Conservation (phyloP, 2,888 invertebrate species). For the Lymantria monacha region DNA sequence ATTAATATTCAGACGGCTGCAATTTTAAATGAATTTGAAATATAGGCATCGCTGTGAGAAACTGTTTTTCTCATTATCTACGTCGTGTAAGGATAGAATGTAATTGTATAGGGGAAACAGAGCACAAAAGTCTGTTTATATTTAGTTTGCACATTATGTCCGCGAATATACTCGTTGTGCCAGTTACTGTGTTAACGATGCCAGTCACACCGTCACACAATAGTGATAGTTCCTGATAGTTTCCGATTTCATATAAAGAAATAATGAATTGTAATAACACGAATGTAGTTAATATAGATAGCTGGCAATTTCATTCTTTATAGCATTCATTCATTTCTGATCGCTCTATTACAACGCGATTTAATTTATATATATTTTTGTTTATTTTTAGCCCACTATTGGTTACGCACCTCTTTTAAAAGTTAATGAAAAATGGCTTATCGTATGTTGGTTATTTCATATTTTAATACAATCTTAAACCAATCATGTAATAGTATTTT, state of each 20-base stretch:
- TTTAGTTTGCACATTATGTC: slow-evolving; percentile 50
- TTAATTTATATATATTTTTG: no score
- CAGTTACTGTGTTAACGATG: slow-evolving; percentile 53
- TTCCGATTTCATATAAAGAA: slow-evolving; percentile 1
- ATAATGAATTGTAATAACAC: slow-evolving; percentile 20
- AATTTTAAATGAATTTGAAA: slow-evolving; percentile 9
- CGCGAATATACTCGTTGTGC: slow-evolving; percentile 48
- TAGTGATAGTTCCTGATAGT: slow-evolving; percentile 3
- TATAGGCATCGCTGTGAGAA: slow-evolving; percentile 9
- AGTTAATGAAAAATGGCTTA: no score
- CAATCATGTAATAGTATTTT: no score
- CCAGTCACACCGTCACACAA: slow-evolving; percentile 33
- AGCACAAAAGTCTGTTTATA: slow-evolving; percentile 55
- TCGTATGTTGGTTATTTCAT: no score
- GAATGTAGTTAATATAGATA: slow-evolving; percentile 30
- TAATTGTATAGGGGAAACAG: slow-evolving; percentile 64
- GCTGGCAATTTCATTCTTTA: no score
- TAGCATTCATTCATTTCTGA: no score
- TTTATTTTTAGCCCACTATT: no score
- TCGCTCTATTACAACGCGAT: no score
- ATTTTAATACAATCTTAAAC: no score
- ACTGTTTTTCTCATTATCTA: slow-evolving; percentile 8
- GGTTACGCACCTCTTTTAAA: no score
- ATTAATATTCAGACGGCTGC: slow-evolving; percentile 18
- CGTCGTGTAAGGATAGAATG: slow-evolving; percentile 13